A percentile compares a stretch with the other conserved stretches of the same genome.
Conservation (phyloP, 1,140 invertebrate species). For the Choristoneura fumiferana region DNA sequence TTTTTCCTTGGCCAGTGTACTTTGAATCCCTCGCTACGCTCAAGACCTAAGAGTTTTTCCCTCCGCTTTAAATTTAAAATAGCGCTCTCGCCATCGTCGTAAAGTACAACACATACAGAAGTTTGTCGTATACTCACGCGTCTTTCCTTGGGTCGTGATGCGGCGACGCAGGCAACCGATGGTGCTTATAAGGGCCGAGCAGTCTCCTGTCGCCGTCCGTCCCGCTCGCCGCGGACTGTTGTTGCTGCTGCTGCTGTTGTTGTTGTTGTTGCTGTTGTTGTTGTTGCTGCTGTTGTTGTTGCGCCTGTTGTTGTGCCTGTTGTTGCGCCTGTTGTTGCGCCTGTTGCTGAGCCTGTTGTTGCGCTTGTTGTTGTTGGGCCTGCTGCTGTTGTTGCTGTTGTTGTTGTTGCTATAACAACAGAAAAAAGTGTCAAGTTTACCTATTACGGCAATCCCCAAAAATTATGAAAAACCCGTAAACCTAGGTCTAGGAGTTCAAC, state of each 20-base stretch:
- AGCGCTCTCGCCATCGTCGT: no score
- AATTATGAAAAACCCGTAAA: no score
- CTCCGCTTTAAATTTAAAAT: no score
- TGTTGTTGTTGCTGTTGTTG: slow-evolving; percentile 23
- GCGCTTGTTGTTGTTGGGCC: slow-evolving; percentile 21
- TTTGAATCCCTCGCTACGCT: no score
- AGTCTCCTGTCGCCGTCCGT: background rate
- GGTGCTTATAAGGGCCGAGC: background rate
- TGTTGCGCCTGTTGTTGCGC: slow-evolving; percentile 33
- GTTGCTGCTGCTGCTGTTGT: slow-evolving; percentile 21
- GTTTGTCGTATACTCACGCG: slow-evolving; percentile 49
- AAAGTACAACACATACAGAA: no score
- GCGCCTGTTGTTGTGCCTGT: slow-evolving; percentile 26
- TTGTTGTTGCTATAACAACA: slow-evolving; percentile 13
- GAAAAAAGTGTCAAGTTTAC: no score
- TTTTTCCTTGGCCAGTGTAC: no score
- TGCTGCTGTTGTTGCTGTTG: slow-evolving; percentile 15
- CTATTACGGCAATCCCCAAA: no score
- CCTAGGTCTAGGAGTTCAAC: no score
- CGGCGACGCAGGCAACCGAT: slow-evolving; percentile 26
- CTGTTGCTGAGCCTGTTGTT: slow-evolving; percentile 27
- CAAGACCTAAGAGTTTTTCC: no score
- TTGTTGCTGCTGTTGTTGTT: slow-evolving; percentile 36
- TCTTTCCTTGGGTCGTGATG: slow-evolving; percentile 63
- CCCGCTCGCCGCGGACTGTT: background rate